Percentiles rank a stretch among this genome's conserved stretches.
Conservation (phyloP, 37 sponge, comb jelly and placozoan genomes). For the Beroe forskalii region DNA sequence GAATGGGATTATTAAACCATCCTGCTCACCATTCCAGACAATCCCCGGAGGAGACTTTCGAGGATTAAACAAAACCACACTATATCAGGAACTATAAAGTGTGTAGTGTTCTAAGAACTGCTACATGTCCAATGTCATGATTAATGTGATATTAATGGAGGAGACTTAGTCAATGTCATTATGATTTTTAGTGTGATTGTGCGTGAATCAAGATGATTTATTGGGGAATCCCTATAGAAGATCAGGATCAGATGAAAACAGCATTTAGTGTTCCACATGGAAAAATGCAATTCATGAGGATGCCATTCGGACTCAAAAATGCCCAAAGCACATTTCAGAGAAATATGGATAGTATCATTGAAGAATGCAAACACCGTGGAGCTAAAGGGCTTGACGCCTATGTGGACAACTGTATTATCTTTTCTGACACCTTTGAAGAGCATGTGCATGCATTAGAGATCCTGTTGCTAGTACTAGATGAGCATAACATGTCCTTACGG, state of each 20-base stretch:
- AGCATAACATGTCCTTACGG: conserved; percentile 61
- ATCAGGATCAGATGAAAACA: conserved; percentile 64
- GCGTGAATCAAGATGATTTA: conserved; percentile 67
- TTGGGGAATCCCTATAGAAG: conserved; percentile 65
- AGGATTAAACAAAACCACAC: background rate
- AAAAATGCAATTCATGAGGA: conserved; percentile 56
- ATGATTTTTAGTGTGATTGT: background rate
- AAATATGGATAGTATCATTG: conserved; percentile 47
- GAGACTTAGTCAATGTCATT: conserved; percentile 32
- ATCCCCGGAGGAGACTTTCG: background rate
- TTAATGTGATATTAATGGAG: no score
- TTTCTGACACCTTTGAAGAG: conserved; percentile 17
- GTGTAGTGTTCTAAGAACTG: background rate
- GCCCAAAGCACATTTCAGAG: conserved; percentile 69
- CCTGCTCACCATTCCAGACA: background rate
- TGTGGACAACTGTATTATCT: conserved; percentile 65
- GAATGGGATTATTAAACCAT: background rate
- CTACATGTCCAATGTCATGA: background rate
- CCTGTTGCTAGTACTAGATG: conserved; percentile 52
- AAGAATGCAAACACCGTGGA: conserved; percentile 1
- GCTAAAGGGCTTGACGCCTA: conserved; percentile 22
- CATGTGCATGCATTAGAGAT: conserved; percentile 41
- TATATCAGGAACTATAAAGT: background rate
- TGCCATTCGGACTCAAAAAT: conserved; percentile 66
- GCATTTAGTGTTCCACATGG: conserved; percentile 67